These are phyloP conservation scores for Drosophila leonis DNA, from an alignment of 2,888 invertebrate species.

Conservation along the genomic window DNA sequence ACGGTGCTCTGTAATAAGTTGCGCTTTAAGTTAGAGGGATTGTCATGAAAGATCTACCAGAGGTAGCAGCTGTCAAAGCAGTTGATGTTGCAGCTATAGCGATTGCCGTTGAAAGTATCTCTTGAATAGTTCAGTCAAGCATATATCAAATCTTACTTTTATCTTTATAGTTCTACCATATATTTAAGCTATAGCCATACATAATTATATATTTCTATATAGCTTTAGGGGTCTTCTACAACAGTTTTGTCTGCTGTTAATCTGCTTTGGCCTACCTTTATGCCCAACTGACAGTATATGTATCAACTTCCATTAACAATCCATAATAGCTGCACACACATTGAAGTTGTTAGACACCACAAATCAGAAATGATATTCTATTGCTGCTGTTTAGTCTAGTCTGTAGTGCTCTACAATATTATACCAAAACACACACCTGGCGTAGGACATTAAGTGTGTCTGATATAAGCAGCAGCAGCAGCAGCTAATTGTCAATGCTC, in stretches of 20 bases:
- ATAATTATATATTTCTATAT: neutral
- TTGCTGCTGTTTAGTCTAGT: neutral
- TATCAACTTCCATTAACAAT: neutral
- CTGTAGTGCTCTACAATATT: neutral
- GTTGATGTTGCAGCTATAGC: neutral
- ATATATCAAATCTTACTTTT: neutral
- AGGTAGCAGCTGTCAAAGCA: no score
- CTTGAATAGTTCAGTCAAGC: neutral
- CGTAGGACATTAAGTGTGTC: neutral
- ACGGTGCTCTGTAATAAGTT: neutral
- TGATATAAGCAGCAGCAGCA: slow-evolving; percentile 2
- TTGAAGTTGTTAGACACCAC: neutral
- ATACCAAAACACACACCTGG: neutral
- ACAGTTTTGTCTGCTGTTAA: no score
- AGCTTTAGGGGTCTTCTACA: neutral
- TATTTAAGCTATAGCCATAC: neutral
- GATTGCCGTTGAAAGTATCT: neutral
- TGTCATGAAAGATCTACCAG: neutral
- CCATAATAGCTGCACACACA: neutral
- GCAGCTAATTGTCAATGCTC: slow-evolving; percentile 42
- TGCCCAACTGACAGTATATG: no score
- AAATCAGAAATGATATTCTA: neutral
- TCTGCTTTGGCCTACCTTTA: no score
- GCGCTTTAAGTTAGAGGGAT: neutral
- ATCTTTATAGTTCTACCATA: neutral